phyloP scores from a whole-genome alignment of 37 sponge, comb jelly and placozoan species.

The Haliclona indistincta region DNA sequence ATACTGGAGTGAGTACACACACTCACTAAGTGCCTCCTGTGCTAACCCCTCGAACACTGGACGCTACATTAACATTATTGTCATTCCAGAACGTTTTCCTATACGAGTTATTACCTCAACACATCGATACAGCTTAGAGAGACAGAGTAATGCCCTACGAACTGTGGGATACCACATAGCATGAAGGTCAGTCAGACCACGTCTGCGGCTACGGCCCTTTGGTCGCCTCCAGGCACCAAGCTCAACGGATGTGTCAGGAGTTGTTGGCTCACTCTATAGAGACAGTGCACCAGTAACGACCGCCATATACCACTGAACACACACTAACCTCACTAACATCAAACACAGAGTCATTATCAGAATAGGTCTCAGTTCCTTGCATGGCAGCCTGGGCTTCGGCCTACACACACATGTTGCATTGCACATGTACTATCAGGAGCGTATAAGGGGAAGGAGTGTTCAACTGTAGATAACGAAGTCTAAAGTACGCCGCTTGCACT shows the following conservation, averaged over 20 bases:
- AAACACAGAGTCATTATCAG: constrained; percentile 76
- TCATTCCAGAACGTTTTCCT: background rate
- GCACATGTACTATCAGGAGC: too few relatives aligned
- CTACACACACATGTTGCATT: too few relatives aligned
- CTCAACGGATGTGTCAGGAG: too few relatives aligned
- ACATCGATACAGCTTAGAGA: constrained; percentile 96
- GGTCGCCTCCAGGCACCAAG: constrained; percentile 8
- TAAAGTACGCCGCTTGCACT: too few relatives aligned
- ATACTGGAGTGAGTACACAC: constrained; percentile 80
- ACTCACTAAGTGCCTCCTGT: constrained; percentile 89
- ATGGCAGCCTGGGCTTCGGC: constrained; percentile 10
- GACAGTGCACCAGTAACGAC: constrained; percentile 15
- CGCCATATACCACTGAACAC: background rate
- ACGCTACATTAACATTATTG: constrained; percentile 30
- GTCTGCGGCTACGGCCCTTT: background rate
- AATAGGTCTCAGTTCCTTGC: constrained; percentile 9
- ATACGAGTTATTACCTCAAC: constrained; percentile 64
- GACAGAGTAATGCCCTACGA: constrained; percentile 88
- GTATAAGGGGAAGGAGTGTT: too few relatives aligned
- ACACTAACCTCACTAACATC: constrained; percentile 23
- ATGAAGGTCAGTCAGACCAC: constrained; percentile 73
- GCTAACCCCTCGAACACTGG: constrained; percentile 95
- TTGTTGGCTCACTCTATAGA: constrained; percentile 44
- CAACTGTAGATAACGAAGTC: too few relatives aligned
- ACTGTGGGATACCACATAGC: constrained; percentile 99